phyloP scores from a whole-genome alignment of 2,888 invertebrate genomes.

The Rotaria macrura region DNA sequence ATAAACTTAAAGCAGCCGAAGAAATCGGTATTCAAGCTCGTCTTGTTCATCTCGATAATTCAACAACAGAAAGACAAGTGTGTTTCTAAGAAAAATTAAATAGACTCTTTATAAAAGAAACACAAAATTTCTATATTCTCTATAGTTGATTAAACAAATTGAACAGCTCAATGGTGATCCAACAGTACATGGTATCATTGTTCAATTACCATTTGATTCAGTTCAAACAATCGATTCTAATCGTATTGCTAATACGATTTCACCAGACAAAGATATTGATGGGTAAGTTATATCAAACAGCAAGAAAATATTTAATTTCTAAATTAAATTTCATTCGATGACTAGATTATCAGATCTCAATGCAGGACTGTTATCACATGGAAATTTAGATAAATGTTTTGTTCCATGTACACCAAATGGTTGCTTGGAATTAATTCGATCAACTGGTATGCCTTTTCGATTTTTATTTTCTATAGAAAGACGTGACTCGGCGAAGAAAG shows the following conservation, averaged over 20 bases:
- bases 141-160: constrained; percentile 57
- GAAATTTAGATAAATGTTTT: constrained; percentile 69
- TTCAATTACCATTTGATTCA: constrained; percentile 66
- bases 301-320: too few species aligned
- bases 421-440: constrained; percentile 77
- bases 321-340: too few species aligned
- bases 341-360: constrained; percentile 74
- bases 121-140: too few species aligned
- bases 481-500: too few species aligned
- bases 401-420: constrained; percentile 93
- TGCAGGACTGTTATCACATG: constrained; percentile 79
- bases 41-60: constrained; percentile 27
- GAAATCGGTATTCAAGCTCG: constrained; percentile 29
- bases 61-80: constrained; percentile 6
- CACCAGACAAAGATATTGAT: constrained; percentile 83
- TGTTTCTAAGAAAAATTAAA: not conserved
- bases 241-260: constrained; percentile 59
- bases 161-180: constrained; percentile 70
- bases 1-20: constrained; percentile 32
- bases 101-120: too few species aligned
- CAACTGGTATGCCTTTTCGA: constrained; percentile 50
- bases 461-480: too few species aligned
- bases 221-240: constrained; percentile 73
- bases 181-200: constrained; percentile 80
- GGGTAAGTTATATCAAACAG: constrained; percentile 57